Evolutionary conservation across 2,888 invertebrate species (phyloP).

Genomic region (Heteropelma amictum): DNA sequence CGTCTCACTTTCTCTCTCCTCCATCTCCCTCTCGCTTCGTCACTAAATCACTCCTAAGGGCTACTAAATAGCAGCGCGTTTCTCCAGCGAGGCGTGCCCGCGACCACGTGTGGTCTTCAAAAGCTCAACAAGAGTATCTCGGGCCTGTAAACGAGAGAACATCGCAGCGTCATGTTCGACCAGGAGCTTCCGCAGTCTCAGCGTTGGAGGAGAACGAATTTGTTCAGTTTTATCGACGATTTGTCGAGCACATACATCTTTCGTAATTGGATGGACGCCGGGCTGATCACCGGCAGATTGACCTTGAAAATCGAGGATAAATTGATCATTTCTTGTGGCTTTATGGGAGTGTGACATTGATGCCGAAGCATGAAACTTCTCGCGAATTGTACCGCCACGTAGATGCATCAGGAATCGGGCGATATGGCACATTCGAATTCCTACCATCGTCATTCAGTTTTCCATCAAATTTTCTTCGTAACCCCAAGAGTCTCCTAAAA

Average conservation of each 20-base stretch:
- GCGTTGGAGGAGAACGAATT: neutral
- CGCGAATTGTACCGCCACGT: no score
- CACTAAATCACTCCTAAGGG: constrained; percentile 76
- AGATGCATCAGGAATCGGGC: constrained; percentile 9
- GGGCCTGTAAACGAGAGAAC: constrained; percentile 21
- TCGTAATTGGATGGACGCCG: no score
- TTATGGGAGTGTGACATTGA: no score
- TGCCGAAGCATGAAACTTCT: no score
- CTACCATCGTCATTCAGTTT: neutral
- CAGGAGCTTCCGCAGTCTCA: constrained; percentile 6
- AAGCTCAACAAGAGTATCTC: constrained; percentile 41
- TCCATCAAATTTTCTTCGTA: constrained; percentile 25
- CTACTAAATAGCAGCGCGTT: constrained; percentile 73
- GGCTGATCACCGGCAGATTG: no score
- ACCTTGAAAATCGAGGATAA: no score
- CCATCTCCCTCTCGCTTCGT: constrained; percentile 45
- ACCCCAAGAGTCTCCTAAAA: constrained; percentile 50
- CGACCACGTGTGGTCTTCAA: constrained; percentile 59
- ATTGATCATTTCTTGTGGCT: no score
- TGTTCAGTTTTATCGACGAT: no score
- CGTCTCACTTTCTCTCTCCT: constrained; percentile 42
- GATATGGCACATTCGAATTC: constrained; percentile 16
- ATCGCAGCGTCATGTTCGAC: constrained; percentile 44
- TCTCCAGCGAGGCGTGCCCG: constrained; percentile 64
- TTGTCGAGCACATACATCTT: no score